phyloP scores from a whole-genome alignment of 2,888 invertebrate genomes.

The Ophioninae sp. region DNA sequence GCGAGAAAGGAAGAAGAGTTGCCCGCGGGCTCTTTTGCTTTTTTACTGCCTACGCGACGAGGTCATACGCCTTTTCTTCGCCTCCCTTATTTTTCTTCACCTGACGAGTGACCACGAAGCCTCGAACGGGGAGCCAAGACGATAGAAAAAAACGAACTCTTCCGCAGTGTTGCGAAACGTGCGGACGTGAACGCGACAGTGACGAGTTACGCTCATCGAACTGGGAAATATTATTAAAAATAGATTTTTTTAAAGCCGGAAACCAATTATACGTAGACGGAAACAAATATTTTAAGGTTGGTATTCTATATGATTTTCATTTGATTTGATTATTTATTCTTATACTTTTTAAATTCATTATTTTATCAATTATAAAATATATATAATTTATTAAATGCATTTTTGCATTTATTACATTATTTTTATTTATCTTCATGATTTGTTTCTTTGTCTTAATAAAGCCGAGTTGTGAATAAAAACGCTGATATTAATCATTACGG shows the following conservation, averaged over 20 bases:
- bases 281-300: not conserved
- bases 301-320: not conserved
- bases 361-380: too few species aligned
- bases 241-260: not conserved
- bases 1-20: constrained; percentile 52
- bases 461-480: not conserved
- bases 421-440: not conserved
- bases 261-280: not conserved
- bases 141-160: constrained; percentile 41
- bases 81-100: constrained; percentile 42
- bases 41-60: constrained; percentile 50
- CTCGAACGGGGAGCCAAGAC: not conserved
- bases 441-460: not conserved
- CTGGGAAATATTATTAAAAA: not conserved
- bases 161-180: constrained; percentile 43
- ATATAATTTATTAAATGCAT: too few species aligned
- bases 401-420: too few species aligned
- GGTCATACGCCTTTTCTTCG: constrained; percentile 52
- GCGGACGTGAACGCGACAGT: constrained; percentile 32
- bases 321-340: too few species aligned
- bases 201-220: not conserved
- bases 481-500: not conserved
- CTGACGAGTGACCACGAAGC: constrained; percentile 42
- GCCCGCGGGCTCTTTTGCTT: constrained; percentile 54
- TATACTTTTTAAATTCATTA: too few species aligned